phyloP scores from a whole-genome alignment of 1,140 invertebrate genomes.

The Cepaea nemoralis region DNA sequence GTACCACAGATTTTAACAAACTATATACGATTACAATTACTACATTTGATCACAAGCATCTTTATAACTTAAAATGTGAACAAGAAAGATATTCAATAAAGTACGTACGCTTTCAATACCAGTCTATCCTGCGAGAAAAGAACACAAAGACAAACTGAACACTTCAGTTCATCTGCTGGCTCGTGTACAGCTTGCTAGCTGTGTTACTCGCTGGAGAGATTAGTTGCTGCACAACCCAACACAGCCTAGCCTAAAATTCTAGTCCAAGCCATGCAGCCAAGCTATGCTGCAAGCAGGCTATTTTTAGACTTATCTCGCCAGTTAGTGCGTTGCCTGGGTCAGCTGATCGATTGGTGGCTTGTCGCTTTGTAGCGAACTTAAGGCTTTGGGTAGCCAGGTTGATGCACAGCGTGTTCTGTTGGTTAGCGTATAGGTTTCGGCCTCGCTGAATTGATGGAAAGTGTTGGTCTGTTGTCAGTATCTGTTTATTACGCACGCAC shows the following conservation, averaged over 20 bases:
- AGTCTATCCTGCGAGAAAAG: not conserved
- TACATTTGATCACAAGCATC: no score
- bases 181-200: not conserved
- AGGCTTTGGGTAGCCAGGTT: not conserved
- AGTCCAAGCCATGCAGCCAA: slow-evolving; percentile 24
- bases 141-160: not conserved
- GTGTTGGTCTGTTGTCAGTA: no score
- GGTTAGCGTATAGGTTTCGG: not conserved
- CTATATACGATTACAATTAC: no score
- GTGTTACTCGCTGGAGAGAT: slow-evolving; percentile 28
- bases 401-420: not conserved
- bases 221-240: slow-evolving; percentile 27
- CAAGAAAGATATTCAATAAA: no score
- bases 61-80: no score
- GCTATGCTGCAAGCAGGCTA: slow-evolving; percentile 12
- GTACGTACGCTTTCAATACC: not conserved
- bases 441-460: no score
- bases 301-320: slow-evolving; percentile 26
- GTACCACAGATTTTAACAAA: no score
- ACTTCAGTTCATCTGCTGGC: not conserved
- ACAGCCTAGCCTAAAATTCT: slow-evolving; percentile 20
- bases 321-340: slow-evolving; percentile 35
- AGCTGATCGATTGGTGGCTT: slow-evolving; percentile 34
- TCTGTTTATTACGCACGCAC: no score
- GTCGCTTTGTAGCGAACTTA: not conserved